These are phyloP conservation scores for Drosophila algonquin DNA, from an alignment of 2,888 invertebrate genomes.

Conservation along the genomic window DNA sequence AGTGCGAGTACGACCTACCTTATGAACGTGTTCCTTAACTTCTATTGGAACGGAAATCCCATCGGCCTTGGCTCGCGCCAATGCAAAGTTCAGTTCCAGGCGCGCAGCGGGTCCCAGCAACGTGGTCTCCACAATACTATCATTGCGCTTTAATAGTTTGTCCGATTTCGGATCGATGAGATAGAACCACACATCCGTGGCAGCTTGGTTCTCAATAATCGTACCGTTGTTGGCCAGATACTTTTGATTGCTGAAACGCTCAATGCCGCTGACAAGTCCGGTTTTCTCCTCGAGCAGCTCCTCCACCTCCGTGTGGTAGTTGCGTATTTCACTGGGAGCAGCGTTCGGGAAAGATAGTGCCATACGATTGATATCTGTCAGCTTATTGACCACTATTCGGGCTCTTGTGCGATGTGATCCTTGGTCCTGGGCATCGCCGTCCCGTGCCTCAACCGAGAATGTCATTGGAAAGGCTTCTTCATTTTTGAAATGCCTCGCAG, in stretches of 20 bases:
- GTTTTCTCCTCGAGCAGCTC: slow-evolving; percentile 85
- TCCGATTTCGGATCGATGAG: slow-evolving; percentile 92
- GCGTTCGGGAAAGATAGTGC: slow-evolving; percentile 91
- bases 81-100: slow-evolving; percentile 88
- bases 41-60: slow-evolving; percentile 86
- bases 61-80: slow-evolving; percentile 88
- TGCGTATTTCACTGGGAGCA: slow-evolving; percentile 88
- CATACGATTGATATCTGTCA: slow-evolving; percentile 90
- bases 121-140: slow-evolving; percentile 88
- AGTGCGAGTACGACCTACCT: slow-evolving; percentile 58
- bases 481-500: slow-evolving; percentile 89
- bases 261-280: slow-evolving; percentile 91
- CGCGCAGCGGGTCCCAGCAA: slow-evolving; percentile 87
- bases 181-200: slow-evolving; percentile 95
- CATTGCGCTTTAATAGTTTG: slow-evolving; percentile 89
- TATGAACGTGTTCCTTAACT: slow-evolving; percentile 82
- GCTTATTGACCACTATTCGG: slow-evolving; percentile 87
- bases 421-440: slow-evolving; percentile 85
- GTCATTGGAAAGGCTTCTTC: slow-evolving; percentile 89
- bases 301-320: slow-evolving; percentile 85
- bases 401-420: slow-evolving; percentile 82
- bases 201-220: slow-evolving; percentile 87
- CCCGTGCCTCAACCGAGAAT: slow-evolving; percentile 88
- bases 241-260: slow-evolving; percentile 92
- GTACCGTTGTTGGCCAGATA: slow-evolving; percentile 90